A percentile compares a stretch with the other conserved stretches of the same genome.
Evolutionary conservation across 2,113 vertebrate species (phyloP).

Genomic region (Cromileptes altivelis): DNA sequence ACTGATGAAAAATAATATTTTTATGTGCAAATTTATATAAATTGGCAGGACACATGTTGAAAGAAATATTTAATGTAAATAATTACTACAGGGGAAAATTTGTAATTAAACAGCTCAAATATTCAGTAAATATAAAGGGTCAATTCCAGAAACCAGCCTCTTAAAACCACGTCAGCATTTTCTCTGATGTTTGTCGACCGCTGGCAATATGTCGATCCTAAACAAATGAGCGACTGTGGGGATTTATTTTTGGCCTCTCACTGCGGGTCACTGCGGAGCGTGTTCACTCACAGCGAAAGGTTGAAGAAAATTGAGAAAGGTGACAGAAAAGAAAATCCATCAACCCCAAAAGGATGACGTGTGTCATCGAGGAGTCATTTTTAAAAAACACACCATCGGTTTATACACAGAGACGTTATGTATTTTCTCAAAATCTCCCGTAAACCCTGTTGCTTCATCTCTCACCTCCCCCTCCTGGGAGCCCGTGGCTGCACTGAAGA

Average conservation of each 20-base stretch:
- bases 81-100: neutral
- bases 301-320: slow-evolving; percentile 24
- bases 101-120: neutral
- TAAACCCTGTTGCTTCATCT: neutral
- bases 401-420: neutral
- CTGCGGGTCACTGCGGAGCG: slow-evolving; percentile 25
- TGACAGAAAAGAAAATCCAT: slow-evolving; percentile 21
- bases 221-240: slow-evolving; percentile 25
- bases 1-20: neutral
- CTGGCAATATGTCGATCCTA: slow-evolving; percentile 26
- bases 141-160: neutral
- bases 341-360: neutral
- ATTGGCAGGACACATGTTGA: neutral
- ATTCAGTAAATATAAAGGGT: neutral
- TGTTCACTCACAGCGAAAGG: slow-evolving; percentile 31
- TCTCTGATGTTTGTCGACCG: slow-evolving; percentile 7
- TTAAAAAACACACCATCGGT: neutral
- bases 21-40: neutral
- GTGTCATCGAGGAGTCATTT: neutral
- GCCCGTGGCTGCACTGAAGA: slow-evolving; percentile 10
- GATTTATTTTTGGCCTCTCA: slow-evolving; percentile 36
- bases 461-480: neutral
- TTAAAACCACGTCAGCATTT: neutral
- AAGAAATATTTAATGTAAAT: neutral
- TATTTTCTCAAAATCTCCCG: neutral